These are phyloP conservation scores for Ctenopoma multispine DNA, from an alignment of 2,797 vertebrate species.

Conservation along the genomic window DNA sequence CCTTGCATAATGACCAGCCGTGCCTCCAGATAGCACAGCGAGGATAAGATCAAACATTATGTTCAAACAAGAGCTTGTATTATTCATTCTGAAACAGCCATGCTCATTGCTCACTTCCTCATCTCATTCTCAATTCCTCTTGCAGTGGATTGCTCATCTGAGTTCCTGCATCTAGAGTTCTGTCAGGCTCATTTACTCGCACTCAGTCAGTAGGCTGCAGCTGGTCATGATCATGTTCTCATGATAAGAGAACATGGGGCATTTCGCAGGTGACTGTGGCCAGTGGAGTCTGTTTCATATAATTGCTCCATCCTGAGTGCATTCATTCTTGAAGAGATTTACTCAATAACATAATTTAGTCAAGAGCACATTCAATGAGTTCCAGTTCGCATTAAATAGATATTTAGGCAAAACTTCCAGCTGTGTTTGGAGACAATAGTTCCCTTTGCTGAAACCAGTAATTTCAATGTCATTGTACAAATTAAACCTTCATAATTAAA, in stretches of 20 bases:
- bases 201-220: conserved; percentile 38
- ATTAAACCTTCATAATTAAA: too few relatives aligned
- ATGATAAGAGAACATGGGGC: conserved; percentile 39
- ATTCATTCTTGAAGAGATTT: conserved; percentile 33
- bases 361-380: conserved; percentile 52
- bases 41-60: conserved; percentile 77
- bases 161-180: conserved; percentile 33
- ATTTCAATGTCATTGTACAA: too few relatives aligned
- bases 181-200: conserved; percentile 27
- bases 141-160: conserved; percentile 11
- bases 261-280: conserved; percentile 45
- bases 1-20: conserved; percentile 72
- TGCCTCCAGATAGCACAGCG: conserved; percentile 68
- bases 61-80: conserved; percentile 73
- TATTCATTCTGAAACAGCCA: conserved; percentile 66
- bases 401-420: conserved; percentile 4
- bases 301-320: conserved; percentile 25
- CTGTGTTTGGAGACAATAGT: background rate
- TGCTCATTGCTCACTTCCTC: conserved; percentile 49
- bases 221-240: conserved; percentile 43
- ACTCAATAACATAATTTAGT: conserved; percentile 43
- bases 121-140: conserved; percentile 47
- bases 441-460: background rate
- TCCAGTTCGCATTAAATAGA: conserved; percentile 20
- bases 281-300: conserved; percentile 42